Percentiles rank a stretch among this genome's conserved stretches.
Conservation (phyloP, 2,888 invertebrate genomes). For the Furcula furcula region DNA sequence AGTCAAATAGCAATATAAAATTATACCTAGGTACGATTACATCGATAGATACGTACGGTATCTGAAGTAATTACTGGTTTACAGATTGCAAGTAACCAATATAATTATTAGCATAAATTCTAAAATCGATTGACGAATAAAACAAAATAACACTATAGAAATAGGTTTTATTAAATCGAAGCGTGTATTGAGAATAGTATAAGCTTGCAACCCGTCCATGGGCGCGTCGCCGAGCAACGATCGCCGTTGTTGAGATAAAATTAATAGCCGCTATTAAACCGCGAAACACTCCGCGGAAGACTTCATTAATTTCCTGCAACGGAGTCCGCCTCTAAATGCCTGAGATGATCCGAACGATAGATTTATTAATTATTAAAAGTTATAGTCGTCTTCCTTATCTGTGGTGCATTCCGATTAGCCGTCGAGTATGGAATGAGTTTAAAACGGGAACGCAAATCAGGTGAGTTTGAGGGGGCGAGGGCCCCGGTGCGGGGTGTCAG, state of each 20-base stretch:
- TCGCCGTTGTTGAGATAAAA: conserved; percentile 71
- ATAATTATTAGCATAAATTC: neutral
- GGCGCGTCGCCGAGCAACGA: conserved; percentile 32
- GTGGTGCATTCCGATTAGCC: conserved; percentile 26
- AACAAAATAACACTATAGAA: conserved; percentile 25
- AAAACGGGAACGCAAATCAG: conserved; percentile 25
- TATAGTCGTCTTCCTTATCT: conserved; percentile 44
- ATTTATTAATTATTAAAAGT: conserved; percentile 71
- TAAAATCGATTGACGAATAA: conserved; percentile 14
- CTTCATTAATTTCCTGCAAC: conserved; percentile 76
- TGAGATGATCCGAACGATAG: conserved; percentile 63
- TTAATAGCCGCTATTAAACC: conserved; percentile 75
- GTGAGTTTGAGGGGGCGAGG: conserved; percentile 36
- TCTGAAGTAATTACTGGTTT: too few species aligned
- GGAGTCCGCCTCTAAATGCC: conserved; percentile 67
- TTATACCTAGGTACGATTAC: too few species aligned
- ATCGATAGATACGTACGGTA: too few species aligned
- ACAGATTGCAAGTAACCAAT: neutral
- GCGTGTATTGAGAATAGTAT: conserved; percentile 38
- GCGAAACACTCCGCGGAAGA: conserved; percentile 74
- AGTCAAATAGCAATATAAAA: too few species aligned
- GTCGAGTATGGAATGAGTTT: conserved; percentile 14
- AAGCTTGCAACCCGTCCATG: conserved; percentile 23
- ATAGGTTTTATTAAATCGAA: conserved; percentile 34
- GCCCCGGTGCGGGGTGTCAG: conserved; percentile 31